phyloP scores from a whole-genome alignment of 2,113 vertebrate species.

The Pterocles orientalis region DNA sequence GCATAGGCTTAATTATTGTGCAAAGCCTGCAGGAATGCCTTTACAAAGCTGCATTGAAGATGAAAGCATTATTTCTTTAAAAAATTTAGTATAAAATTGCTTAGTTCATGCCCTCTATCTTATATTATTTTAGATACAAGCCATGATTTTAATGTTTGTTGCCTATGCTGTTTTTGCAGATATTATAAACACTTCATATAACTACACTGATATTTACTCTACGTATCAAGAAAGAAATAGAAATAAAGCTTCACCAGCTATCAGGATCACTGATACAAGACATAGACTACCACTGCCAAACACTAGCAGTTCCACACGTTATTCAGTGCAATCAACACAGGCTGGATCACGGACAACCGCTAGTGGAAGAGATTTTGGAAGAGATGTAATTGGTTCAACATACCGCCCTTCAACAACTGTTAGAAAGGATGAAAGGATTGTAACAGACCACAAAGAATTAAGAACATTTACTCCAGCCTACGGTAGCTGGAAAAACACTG shows the following conservation, averaged over 20 bases:
- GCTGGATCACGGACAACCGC: slow-evolving; percentile 60
- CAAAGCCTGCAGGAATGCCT: neutral
- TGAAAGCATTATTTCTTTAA: neutral
- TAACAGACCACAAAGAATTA: slow-evolving; percentile 50
- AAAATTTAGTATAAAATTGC: neutral
- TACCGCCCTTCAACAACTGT: slow-evolving; percentile 55
- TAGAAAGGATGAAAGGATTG: slow-evolving; percentile 78
- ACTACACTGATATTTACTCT: slow-evolving; percentile 73
- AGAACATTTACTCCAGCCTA: slow-evolving; percentile 31
- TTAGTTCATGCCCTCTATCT: neutral
- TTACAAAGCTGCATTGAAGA: neutral
- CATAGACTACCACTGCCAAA: slow-evolving; percentile 66
- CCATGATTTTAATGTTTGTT: neutral
- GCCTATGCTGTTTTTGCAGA: slow-evolving; percentile 73
- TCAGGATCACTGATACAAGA: slow-evolving; percentile 59
- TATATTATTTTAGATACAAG: neutral
- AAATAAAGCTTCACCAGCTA: slow-evolving; percentile 60
- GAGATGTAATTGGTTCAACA: slow-evolving; percentile 54
- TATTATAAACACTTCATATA: slow-evolving; percentile 75
- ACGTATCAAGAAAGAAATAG: slow-evolving; percentile 73
- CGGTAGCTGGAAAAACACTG: slow-evolving; percentile 31
- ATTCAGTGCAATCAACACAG: slow-evolving; percentile 49
- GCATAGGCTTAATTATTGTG: neutral
- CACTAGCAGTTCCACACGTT: slow-evolving; percentile 59
- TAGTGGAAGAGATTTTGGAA: slow-evolving; percentile 61